Conservation (phyloP, 1,140 invertebrate genomes). For the Bombus haemorrhoidalis region DNA sequence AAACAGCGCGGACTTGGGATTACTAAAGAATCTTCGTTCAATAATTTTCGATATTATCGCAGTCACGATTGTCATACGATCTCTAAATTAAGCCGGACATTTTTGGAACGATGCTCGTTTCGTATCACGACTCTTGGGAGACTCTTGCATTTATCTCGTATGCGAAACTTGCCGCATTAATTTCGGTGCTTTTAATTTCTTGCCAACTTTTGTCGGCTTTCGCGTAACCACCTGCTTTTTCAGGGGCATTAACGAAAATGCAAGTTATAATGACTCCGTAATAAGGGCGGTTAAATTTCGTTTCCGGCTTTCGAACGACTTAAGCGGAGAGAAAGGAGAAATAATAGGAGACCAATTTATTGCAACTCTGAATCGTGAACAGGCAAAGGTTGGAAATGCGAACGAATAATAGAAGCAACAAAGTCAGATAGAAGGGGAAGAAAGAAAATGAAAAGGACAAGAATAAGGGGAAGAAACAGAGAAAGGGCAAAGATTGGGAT, state of each 20-base stretch:
- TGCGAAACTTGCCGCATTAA: conserved; percentile 58
- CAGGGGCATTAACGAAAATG: conserved; percentile 56
- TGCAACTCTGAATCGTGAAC: conserved; percentile 39
- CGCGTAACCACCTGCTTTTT: conserved; percentile 34
- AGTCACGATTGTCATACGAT: too few species aligned
- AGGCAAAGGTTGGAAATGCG: conserved; percentile 4
- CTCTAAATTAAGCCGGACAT: conserved; percentile 18
- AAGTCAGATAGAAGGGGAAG: not conserved
- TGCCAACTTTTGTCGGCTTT: conserved; percentile 24
- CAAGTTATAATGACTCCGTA: conserved; percentile 59
- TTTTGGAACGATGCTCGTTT: not conserved
- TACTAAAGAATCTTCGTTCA: not conserved
- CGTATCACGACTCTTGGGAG: not conserved
- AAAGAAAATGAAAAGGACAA: not conserved
- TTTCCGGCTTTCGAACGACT: conserved; percentile 39
- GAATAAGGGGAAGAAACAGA: not conserved
- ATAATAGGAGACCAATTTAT: conserved; percentile 50
- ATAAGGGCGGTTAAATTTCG: conserved; percentile 53
- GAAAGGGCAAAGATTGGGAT: not conserved
- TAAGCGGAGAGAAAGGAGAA: conserved; percentile 26
- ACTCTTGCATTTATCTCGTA: conserved; percentile 16
- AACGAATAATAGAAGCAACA: conserved; percentile 4
- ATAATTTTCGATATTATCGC: not conserved
- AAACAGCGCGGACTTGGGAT: too few species aligned
- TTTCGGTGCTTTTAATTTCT: conserved; percentile 26